Evolutionary conservation across 2,888 invertebrate species (phyloP), one percentile per base, ranked within the genome.

Genomic region (Aplocera efformata): DNA sequence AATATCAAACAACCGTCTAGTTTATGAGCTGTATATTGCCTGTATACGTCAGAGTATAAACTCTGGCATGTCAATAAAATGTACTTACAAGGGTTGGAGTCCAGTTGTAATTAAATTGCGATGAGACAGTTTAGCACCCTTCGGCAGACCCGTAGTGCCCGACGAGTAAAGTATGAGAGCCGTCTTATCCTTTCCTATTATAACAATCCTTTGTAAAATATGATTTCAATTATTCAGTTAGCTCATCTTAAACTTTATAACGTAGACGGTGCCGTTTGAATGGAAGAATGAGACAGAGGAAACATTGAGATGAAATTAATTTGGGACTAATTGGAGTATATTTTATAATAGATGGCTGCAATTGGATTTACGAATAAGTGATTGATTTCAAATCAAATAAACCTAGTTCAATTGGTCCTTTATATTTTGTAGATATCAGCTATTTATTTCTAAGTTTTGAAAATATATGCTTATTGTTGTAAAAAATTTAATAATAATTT

Each of bases 151-250:
- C 6, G 79, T 80, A 27, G 82, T 83, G 35, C 80, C 83, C 11
- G 79, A 82, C 21, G 79, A 80, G 55, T 82, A 81, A 24, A 80
- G 60, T 56, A 81, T 76, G 42, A 78, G 56, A 29, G 65, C 69
- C n/a, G 67, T 67, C 49, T 60, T 60, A 39, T 51, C 32, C 31
- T 50, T 45, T 33, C 67, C 72, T 72, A 53, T 48, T 43, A 56
- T 60, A 65, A 52, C 30, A 53, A 17, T 38, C 20, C 34, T 44
- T 56, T 52, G 46, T 52, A 30, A 53, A 57, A 53, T 47, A 50
- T 51, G 29, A 38, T 40, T 54, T 50, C 20, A 49, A 51, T 46
- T 48, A 49, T 44, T 49, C 46, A 48, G 48, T 55, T 47, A 52
- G 37, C 50, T 53, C 37, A 50, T 51, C 52, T 46, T 41, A 41